These are phyloP conservation scores for Leptopilina boulardi DNA, from an alignment of 1,140 invertebrate genomes.

Conservation along the genomic window DNA sequence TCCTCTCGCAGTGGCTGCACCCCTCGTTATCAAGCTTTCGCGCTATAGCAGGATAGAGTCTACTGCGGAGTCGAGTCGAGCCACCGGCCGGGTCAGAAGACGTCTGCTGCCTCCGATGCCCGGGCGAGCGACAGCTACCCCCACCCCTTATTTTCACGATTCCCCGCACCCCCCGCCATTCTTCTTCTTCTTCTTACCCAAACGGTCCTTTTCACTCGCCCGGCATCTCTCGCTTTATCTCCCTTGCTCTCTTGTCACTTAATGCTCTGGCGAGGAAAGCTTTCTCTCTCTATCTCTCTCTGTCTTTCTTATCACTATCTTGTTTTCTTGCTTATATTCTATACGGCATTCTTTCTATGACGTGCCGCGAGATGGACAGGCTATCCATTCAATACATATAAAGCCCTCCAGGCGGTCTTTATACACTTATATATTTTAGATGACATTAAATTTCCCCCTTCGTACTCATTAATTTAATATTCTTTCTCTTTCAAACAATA, in stretches of 20 bases:
- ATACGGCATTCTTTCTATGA: not conserved
- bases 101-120: conserved; percentile 72
- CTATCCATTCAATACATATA: not conserved
- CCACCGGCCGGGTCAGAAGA: conserved; percentile 76
- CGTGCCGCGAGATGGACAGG: conserved; percentile 15
- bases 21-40: conserved; percentile 51
- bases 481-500: too few relatives aligned
- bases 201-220: conserved; percentile 46
- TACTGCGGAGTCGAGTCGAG: conserved; percentile 72
- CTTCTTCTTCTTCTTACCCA: conserved; percentile 58
- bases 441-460: not conserved
- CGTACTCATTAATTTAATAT: not conserved
- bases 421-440: not conserved
- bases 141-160: conserved; percentile 63
- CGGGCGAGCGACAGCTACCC: conserved; percentile 75
- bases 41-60: conserved; percentile 54
- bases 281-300: conserved; percentile 20
- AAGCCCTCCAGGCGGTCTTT: not conserved
- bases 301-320: conserved; percentile 25
- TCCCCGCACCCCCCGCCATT: conserved; percentile 50
- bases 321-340: not conserved
- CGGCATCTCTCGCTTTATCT: conserved; percentile 32
- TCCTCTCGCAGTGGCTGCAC: conserved; percentile 56
- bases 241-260: conserved; percentile 45
- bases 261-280: not conserved